A percentile compares a stretch with the other conserved stretches of the same genome.
Evolutionary conservation across 2,113 vertebrate species (phyloP).

Genomic region (Aptenodytes forsteri): DNA sequence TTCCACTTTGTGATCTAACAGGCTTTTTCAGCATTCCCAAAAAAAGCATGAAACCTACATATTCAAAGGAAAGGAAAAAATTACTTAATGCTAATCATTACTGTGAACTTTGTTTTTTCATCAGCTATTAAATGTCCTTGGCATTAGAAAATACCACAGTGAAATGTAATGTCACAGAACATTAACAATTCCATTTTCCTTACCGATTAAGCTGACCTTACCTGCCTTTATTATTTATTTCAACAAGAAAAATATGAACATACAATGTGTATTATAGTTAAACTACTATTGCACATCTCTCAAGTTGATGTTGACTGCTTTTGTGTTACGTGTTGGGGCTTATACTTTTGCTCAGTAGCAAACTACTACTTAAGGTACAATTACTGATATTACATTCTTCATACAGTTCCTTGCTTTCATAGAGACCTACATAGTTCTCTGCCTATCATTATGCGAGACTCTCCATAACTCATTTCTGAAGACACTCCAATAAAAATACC

Average conservation of each 20-base stretch:
- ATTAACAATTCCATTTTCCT: conserved; percentile 20
- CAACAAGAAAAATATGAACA: not conserved
- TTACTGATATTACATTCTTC: not conserved
- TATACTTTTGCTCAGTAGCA: not conserved
- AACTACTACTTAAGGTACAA: not conserved
- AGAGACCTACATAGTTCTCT: not conserved
- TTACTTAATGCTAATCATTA: conserved; percentile 1
- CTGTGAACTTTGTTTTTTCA: conserved; percentile 18
- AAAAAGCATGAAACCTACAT: conserved; percentile 51
- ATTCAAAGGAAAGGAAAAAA: not conserved
- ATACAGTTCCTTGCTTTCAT: not conserved
- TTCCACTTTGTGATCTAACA: conserved; percentile 14
- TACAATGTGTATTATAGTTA: not conserved
- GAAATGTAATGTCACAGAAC: conserved; percentile 6
- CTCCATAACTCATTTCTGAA: not conserved
- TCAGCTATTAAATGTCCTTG: not conserved
- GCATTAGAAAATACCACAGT: conserved; percentile 31
- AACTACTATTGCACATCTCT: not conserved
- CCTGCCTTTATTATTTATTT: not conserved
- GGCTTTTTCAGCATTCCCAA: conserved; percentile 63
- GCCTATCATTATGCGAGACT: not conserved
- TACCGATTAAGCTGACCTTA: conserved; percentile 11
- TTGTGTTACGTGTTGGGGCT: not conserved
- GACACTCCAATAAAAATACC: not conserved
- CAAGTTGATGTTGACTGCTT: not conserved